Evolutionary conservation across 1,140 invertebrate genomes (phyloP).

Genomic region (Aphelenchoides avenae): DNA sequence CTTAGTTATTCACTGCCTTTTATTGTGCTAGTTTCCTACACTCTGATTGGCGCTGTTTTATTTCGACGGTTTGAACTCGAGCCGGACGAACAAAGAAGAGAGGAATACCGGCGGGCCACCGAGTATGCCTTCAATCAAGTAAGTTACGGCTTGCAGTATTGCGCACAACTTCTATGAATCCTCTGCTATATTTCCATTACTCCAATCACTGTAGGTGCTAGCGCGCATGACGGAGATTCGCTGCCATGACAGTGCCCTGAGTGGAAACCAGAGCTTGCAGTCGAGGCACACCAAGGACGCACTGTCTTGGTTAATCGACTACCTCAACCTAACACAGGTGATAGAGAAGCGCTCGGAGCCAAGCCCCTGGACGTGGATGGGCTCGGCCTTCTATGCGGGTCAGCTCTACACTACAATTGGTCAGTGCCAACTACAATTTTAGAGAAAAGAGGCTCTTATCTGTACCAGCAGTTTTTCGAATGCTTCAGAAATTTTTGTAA

Average conservation of each 20-base stretch:
- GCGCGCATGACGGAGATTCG: conserved; percentile 47
- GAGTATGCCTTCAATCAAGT: conserved; percentile 53
- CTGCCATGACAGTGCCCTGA: conserved; percentile 26
- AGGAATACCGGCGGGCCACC: conserved; percentile 35
- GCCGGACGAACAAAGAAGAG: conserved; percentile 27
- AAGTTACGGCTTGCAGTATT: not conserved
- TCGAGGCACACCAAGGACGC: conserved; percentile 51
- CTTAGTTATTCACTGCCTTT: conserved; percentile 42
- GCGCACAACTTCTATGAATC: too few species aligned
- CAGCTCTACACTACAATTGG: conserved; percentile 59
- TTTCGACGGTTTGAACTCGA: conserved; percentile 48
- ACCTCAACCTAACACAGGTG: conserved; percentile 52
- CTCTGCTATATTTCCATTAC: conserved; percentile 3
- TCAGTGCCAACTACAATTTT: conserved; percentile 21
- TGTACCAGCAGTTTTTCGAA: conserved; percentile 32
- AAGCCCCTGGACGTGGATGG: conserved; percentile 55
- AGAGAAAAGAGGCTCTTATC: conserved; percentile 16
- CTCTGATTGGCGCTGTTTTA: conserved; percentile 40
- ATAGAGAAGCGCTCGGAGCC: conserved; percentile 34
- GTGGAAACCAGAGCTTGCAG: conserved; percentile 22
- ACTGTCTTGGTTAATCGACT: conserved; percentile 52
- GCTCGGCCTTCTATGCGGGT: conserved; percentile 57
- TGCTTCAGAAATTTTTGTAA: conserved; percentile 4
- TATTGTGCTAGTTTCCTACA: conserved; percentile 39
- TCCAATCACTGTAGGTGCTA: conserved; percentile 26